phyloP scores from a whole-genome alignment of 30 jellyfish, hydroid and myxozoan genomes.

The Hydra vulgaris region DNA sequence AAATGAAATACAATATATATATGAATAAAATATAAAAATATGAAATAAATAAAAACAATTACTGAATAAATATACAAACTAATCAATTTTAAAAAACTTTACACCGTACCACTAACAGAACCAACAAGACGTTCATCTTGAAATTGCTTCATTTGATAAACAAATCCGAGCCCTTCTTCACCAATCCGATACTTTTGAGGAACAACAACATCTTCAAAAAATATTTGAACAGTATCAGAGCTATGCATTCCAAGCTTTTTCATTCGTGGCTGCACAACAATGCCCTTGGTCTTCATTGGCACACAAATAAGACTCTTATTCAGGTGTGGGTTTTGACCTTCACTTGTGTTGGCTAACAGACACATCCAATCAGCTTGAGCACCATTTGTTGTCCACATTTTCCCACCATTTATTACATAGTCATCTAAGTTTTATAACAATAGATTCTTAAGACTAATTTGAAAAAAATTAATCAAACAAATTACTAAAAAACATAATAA shows the following conservation, averaged over 20 bases:
- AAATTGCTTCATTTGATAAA: constrained; percentile 87
- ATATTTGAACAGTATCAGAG: constrained; percentile 94
- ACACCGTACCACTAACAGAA: constrained; percentile 49
- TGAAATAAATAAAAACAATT: too few relatives aligned
- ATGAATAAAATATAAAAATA: too few relatives aligned
- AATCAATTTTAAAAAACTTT: too few relatives aligned
- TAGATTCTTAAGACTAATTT: too few relatives aligned
- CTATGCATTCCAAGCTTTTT: constrained; percentile 89
- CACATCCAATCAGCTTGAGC: constrained; percentile 99
- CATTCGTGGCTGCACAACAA: constrained; percentile 43
- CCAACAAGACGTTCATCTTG: constrained; percentile 95
- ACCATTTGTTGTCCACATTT: constrained; percentile 99
- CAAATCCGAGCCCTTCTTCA: constrained; percentile 90
- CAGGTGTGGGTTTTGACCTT: constrained; percentile 64
- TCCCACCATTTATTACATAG: constrained; percentile 93
- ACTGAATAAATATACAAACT: too few relatives aligned
- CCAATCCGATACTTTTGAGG: constrained; percentile 97
- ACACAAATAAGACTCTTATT: constrained; percentile 71
- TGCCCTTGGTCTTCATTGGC: constrained; percentile 85
- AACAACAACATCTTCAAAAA: constrained; percentile 85
- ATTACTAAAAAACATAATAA: not conserved
- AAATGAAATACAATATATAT: too few relatives aligned
- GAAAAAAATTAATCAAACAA: not conserved
- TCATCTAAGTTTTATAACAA: constrained; percentile 81
- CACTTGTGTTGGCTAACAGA: constrained; percentile 90